Conservation (phyloP, 2,888 invertebrate genomes). For the Drosophila paramelanica region DNA sequence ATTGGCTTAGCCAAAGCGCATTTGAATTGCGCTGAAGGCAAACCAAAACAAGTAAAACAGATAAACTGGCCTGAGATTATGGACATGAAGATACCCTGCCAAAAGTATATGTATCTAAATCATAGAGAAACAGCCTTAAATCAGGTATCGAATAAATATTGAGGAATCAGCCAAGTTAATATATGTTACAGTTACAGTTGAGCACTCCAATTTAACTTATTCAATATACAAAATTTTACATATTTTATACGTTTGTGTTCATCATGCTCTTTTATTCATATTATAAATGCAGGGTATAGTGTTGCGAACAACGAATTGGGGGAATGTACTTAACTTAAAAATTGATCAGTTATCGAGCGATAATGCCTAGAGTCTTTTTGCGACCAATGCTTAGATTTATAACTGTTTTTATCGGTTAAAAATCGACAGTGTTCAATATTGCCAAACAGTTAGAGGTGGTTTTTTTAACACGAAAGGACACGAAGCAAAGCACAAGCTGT, state of each 20-base stretch:
- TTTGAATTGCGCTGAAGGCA: constrained; percentile 19
- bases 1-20: constrained; percentile 49
- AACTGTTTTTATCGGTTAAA: neutral
- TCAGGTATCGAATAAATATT: too few relatives aligned
- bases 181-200: too few relatives aligned
- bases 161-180: too few relatives aligned
- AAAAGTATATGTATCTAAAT: neutral
- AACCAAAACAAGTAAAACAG: neutral
- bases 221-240: too few relatives aligned
- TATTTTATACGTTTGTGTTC: neutral
- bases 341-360: constrained; percentile 20
- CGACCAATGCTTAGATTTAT: constrained; percentile 1
- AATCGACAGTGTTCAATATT: neutral
- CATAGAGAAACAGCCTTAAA: too few relatives aligned
- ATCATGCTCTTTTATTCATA: neutral
- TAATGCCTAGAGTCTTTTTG: constrained; percentile 9
- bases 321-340: constrained; percentile 35
- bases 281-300: constrained; percentile 6
- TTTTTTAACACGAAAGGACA: too few relatives aligned
- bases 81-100: constrained; percentile 19
- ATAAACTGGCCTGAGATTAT: neutral
- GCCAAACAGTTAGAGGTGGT: neutral
- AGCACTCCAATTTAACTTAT: too few relatives aligned
- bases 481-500: too few relatives aligned
- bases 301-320: constrained; percentile 9